phyloP scores from a whole-genome alignment of 2,113 vertebrate species.

The Lagenorhynchus albirostris region DNA sequence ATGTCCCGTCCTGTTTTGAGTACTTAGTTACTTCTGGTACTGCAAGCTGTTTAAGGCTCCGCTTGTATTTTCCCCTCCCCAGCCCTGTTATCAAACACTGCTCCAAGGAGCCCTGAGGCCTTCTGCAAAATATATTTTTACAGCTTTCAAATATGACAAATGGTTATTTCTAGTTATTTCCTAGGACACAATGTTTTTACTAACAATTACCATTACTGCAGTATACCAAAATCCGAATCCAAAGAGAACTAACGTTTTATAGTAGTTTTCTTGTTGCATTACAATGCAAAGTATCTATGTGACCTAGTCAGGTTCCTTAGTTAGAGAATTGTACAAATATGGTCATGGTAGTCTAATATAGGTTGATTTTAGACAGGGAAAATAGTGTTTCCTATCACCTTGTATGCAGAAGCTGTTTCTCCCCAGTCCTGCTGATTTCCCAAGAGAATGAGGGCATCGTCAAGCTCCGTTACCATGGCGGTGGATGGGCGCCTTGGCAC shows the following conservation, averaged over 20 bases:
- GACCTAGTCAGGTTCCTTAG: background rate
- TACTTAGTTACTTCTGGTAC: background rate
- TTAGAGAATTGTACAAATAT: background rate
- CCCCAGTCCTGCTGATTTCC: background rate
- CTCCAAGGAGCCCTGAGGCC: background rate
- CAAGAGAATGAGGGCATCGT: background rate
- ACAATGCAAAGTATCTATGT: background rate
- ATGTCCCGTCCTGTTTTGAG: background rate
- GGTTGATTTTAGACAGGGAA: background rate
- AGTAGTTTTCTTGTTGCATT: background rate
- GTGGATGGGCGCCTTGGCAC: accelerated
- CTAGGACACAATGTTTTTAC: background rate
- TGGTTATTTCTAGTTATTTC: background rate
- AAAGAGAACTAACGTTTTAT: background rate
- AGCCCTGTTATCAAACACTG: background rate
- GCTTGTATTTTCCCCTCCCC: background rate
- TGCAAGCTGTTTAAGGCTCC: background rate
- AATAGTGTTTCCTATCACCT: background rate
- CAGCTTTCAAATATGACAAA: background rate
- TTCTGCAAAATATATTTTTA: background rate
- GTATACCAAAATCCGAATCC: background rate
- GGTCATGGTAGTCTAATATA: background rate
- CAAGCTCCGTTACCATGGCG: background rate
- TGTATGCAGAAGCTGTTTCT: background rate
- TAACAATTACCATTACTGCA: background rate